Percentiles rank a stretch among this genome's conserved stretches.
phyloP scores from a whole-genome alignment of 2,797 vertebrate genomes.

The Ctenopoma kingsleyae region DNA sequence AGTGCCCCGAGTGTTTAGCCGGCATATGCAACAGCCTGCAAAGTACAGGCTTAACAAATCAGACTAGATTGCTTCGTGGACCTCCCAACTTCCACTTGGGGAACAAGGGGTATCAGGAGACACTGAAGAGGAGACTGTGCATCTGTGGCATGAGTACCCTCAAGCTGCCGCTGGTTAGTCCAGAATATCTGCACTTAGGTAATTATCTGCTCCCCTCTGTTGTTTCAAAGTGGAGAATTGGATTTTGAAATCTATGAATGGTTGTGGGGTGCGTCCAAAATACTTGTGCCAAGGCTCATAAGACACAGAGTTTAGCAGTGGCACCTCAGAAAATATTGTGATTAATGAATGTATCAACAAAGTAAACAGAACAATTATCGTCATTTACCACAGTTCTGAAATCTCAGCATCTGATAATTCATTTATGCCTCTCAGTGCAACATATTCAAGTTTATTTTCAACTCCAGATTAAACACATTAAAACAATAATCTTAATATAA shows the following conservation, averaged over 20 bases:
- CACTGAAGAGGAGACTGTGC: conserved; percentile 66
- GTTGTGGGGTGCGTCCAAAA: conserved; percentile 70
- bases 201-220: conserved; percentile 86
- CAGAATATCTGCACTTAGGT: conserved; percentile 83
- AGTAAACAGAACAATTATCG: conserved; percentile 8
- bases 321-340: conserved; percentile 7
- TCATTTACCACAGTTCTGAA: not conserved
- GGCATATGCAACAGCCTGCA: conserved; percentile 76
- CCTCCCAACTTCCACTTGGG: conserved; percentile 71
- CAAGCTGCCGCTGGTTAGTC: conserved; percentile 83
- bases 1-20: conserved; percentile 78
- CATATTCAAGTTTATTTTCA: not conserved
- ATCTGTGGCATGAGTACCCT: conserved; percentile 80
- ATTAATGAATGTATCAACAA: conserved; percentile 15
- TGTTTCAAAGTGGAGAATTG: conserved; percentile 82
- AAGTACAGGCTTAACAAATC: conserved; percentile 87
- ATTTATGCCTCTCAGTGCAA: not conserved
- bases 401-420: not conserved
- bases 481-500: not conserved
- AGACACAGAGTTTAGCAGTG: conserved; percentile 20
- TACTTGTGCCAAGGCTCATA: conserved; percentile 50
- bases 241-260: conserved; percentile 80
- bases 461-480: not conserved
- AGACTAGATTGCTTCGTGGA: conserved; percentile 82
- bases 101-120: conserved; percentile 73